Evolutionary conservation across 1,140 invertebrate genomes (phyloP), one percentile per base, ranked within the genome.

Genomic region (Phenacoccus solenopsis): DNA sequence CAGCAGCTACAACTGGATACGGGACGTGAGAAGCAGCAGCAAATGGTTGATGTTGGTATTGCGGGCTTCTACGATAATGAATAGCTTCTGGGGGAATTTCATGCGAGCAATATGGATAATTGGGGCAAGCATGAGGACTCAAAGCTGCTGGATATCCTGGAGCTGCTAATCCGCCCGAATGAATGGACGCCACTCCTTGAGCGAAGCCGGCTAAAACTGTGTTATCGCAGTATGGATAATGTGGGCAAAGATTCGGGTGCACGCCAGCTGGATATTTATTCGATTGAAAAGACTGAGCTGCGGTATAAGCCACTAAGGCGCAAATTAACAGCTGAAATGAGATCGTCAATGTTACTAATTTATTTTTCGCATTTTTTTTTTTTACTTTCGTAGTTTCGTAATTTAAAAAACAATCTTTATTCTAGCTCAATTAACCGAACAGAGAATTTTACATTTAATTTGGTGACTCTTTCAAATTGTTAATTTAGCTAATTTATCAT

Each of bases 161-260:
- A 27, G 70, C 71, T 12, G 56, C 70, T 5, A 28, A 70, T 78
- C 78, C 38, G 76, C 76, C 57, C 78, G 70, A 71, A 77, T 78
- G 28, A 76, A 74, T 7, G 74, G 76, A 9, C 72, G 75, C 68
- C 1, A 72, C 78, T 2, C 72, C 59, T 76, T 79, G 70, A 4
- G 71, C 71, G 27, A 76, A 79, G 74, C 5, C 71, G 1, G 73
- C 75, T 16, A 82, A 73, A 16, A 80, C 69, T 0, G 73, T 76
- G 28, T 79, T 76, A 73, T 81, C 81, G 64, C 82, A 83, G 76
- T 78, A 80, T 27, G 82, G 82, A 76, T 82, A 83, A 78, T 82
- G 80, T 28, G 82, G 82, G 76, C 82, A 83, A 4, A 82, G 76
- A 12, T 80, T 79, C 2, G 82, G 82, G 74, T 81, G 79, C 0